phyloP scores from a whole-genome alignment of 2,888 invertebrate genomes.

The Sphaerophoria taeniata region DNA sequence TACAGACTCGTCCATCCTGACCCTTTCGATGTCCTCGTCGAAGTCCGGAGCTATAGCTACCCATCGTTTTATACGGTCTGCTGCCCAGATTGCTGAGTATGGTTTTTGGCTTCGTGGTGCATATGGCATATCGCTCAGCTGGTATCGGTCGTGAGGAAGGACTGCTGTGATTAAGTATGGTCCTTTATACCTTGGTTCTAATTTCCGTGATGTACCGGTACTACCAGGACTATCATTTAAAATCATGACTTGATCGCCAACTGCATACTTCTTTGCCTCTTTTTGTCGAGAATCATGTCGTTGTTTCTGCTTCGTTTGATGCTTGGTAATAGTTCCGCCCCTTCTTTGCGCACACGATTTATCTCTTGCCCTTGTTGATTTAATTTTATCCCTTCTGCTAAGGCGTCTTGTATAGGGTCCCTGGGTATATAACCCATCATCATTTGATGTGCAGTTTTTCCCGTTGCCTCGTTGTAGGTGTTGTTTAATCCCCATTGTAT shows the following conservation, averaged over 20 bases:
- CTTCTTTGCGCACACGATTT: conserved; percentile 1
- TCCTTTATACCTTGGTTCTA: conserved; percentile 30
- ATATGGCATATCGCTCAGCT: conserved; percentile 26
- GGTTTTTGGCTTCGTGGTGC: conserved; percentile 35
- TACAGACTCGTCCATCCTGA: conserved; percentile 9
- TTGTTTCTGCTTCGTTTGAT: not conserved
- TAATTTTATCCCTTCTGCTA: not conserved
- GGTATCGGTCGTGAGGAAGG: conserved; percentile 16
- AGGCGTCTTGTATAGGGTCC: not conserved
- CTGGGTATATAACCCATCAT: conserved; percentile 25
- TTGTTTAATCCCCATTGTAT: conserved; percentile 20
- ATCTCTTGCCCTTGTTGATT: not conserved
- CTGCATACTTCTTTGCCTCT: not conserved
- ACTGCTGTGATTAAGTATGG: conserved; percentile 16
- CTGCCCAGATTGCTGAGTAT: conserved; percentile 4
- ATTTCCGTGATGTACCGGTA: conserved; percentile 29
- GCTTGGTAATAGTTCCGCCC: not conserved
- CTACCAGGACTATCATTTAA: conserved; percentile 25
- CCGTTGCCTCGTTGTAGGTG: not conserved
- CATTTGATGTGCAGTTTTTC: conserved; percentile 16
- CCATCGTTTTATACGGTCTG: not conserved
- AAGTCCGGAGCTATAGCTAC: not conserved
- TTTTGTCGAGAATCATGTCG: not conserved
- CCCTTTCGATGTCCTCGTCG: not conserved
- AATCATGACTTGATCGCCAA: conserved; percentile 23